A percentile compares a stretch with the other conserved stretches of the same genome.
phyloP scores from a whole-genome alignment of 2,888 invertebrate genomes.

The Drosophila anomalipes region DNA sequence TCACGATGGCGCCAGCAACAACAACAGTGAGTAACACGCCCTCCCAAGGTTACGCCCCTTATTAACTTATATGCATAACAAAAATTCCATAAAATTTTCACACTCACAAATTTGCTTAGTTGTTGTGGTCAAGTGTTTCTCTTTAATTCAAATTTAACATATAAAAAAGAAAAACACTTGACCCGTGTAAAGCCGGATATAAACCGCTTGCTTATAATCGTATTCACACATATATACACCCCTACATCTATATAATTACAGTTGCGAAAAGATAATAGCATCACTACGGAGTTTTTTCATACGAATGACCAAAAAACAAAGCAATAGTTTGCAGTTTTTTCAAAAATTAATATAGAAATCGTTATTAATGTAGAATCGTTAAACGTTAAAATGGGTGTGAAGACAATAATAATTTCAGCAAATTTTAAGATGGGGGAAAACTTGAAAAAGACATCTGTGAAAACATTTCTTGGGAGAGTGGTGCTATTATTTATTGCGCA shows the following conservation, averaged over 20 bases:
- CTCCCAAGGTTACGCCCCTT: background rate
- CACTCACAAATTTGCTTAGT: background rate
- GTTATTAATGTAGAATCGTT: too few relatives aligned
- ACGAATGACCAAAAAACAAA: background rate
- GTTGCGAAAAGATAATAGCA: background rate
- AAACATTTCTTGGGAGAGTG: background rate
- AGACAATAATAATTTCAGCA: background rate
- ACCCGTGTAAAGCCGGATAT: background rate
- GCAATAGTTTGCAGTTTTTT: background rate
- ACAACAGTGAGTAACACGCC: slow-evolving; percentile 69
- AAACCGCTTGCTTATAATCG: background rate
- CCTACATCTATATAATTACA: background rate
- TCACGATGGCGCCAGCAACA: slow-evolving; percentile 58
- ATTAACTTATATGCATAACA: slow-evolving; percentile 2
- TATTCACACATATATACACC: background rate
- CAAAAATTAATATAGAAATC: background rate
- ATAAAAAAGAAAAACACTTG: background rate
- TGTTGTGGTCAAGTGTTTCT: background rate
- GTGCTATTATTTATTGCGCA: background rate
- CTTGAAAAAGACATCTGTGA: background rate
- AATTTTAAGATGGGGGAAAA: background rate
- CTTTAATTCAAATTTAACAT: background rate
- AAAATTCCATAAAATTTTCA: background rate
- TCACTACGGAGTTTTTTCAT: background rate
- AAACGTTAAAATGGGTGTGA: background rate